Percentiles rank a stretch among this genome's conserved stretches.
Evolutionary conservation across 2,797 vertebrate species (phyloP).

Genomic region (Pachyuromys duprasi): DNA sequence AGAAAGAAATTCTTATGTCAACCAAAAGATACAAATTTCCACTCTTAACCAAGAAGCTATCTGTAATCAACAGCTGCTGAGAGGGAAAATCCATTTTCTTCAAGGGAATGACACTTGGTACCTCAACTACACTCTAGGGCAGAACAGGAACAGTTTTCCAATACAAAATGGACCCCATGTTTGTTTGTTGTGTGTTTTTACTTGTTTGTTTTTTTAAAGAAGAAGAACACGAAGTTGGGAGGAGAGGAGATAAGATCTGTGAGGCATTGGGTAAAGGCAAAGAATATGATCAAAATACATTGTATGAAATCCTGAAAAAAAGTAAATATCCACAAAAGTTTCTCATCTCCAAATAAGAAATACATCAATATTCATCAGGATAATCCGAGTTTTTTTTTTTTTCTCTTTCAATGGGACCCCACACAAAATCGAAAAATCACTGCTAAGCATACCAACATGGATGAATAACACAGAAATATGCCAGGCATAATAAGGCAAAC

Average conservation of each 20-base stretch:
- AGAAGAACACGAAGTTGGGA: neutral
- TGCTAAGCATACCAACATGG: neutral
- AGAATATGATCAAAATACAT: neutral
- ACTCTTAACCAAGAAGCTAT: neutral
- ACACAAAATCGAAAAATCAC: neutral
- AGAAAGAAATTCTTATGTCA: neutral
- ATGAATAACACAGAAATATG: neutral
- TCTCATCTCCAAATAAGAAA: constrained; percentile 28
- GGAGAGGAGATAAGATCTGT: neutral
- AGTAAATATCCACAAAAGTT: neutral
- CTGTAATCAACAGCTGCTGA: neutral
- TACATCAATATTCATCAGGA: neutral
- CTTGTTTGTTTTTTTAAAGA: neutral
- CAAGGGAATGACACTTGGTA: neutral
- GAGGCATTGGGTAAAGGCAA: neutral
- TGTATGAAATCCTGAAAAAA: neutral
- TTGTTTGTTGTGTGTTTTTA: neutral
- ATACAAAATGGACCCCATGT: neutral
- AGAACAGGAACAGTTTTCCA: neutral
- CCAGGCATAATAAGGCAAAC: neutral
- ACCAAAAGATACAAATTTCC: neutral
- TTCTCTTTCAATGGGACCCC: neutral
- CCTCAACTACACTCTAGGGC: neutral
- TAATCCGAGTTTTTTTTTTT: neutral
- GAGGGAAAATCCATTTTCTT: neutral